Base-by-base conservation (phyloP, 2,888 invertebrate genomes). In the Electrophaes corylata region DNA sequence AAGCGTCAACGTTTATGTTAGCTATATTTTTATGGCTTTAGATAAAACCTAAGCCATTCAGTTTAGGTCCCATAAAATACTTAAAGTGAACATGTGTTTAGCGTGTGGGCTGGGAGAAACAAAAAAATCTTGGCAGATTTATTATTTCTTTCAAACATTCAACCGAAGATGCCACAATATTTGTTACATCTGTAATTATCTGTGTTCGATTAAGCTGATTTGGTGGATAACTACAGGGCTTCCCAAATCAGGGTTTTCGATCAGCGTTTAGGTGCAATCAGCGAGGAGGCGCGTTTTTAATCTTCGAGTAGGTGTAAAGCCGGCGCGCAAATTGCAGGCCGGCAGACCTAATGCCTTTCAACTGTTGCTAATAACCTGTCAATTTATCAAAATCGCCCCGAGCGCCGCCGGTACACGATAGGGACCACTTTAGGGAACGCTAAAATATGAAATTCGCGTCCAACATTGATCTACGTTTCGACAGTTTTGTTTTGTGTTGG, bases 281-380 rank as follows among this genome's bases (percentile, higher is more conserved):
- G 75, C 68, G 75, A 77, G 71, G 73, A 76, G 79, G 77, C 69
- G 76, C 75, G 76, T 83, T 89, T 88, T 90, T 85, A 85, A 86
- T 88, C 79, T 89, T 87, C 86, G 86, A 84, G 43, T 88, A 88
- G 84, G 84, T 84, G 83, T 76, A 78, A 78, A 80, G 79, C 76
- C 81, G 75, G 76, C 79, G 77, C 82, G 70, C 86, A 91, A 91
- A 91, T 91, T 91, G 89, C 88, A 91, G 91, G 86, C 88, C 88
- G 79, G 88, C 80, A 78, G 70, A 80, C 86, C 91, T 91, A 90
- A 91, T 91, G 90, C 88, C 89, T 91, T 91, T 91, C 91, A 91
- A 91, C 91, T 91, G 91, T 85, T 91, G 87, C 91, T 91, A 91
- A 91, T 91, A 90, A 86, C 90, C 91, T 90, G 91, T 87, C 91